Evolutionary conservation across 2,888 invertebrate genomes (phyloP).

Genomic region (Colostygia pectinataria): DNA sequence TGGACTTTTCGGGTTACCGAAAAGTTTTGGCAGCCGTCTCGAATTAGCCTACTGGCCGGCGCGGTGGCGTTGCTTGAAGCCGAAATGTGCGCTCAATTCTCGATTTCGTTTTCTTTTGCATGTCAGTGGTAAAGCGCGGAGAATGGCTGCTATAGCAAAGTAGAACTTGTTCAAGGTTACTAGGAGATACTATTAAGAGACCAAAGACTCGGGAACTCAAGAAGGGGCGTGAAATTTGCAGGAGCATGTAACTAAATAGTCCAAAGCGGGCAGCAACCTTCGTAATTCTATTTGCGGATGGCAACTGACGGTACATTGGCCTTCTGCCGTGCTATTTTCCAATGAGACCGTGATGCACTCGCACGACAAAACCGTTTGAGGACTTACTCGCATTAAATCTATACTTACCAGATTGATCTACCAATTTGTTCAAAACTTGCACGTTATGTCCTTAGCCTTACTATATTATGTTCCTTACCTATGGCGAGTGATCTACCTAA

Average conservation of each 20-base stretch:
- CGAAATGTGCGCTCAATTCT: slow-evolving; percentile 20
- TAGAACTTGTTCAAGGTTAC: slow-evolving; percentile 38
- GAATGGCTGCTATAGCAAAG: slow-evolving; percentile 23
- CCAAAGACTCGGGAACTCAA: slow-evolving; percentile 27
- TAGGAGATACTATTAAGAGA: slow-evolving; percentile 32
- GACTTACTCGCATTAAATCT: slow-evolving; percentile 38
- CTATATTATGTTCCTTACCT: too few species aligned
- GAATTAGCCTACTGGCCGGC: slow-evolving; percentile 23
- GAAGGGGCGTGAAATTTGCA: slow-evolving; percentile 45
- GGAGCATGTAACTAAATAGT: slow-evolving; percentile 57
- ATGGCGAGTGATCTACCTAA: too few species aligned
- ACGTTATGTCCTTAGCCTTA: too few species aligned
- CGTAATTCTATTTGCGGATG: slow-evolving; percentile 71
- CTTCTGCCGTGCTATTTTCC: slow-evolving; percentile 71
- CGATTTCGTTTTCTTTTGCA: slow-evolving; percentile 20
- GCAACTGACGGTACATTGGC: slow-evolving; percentile 71
- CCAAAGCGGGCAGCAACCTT: slow-evolving; percentile 72
- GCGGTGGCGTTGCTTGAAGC: slow-evolving; percentile 14
- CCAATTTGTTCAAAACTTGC: too few species aligned
- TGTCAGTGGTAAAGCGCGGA: slow-evolving; percentile 16
- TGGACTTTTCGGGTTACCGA: slow-evolving; percentile 50
- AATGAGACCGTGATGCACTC: slow-evolving; percentile 59
- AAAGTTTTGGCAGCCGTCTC: slow-evolving; percentile 35
- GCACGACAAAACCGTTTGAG: slow-evolving; percentile 43
- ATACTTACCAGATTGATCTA: background rate